A percentile compares a stretch with the other conserved stretches of the same genome.
phyloP scores from a whole-genome alignment of 2,888 invertebrate genomes.

The Nemapogon koenigi region DNA sequence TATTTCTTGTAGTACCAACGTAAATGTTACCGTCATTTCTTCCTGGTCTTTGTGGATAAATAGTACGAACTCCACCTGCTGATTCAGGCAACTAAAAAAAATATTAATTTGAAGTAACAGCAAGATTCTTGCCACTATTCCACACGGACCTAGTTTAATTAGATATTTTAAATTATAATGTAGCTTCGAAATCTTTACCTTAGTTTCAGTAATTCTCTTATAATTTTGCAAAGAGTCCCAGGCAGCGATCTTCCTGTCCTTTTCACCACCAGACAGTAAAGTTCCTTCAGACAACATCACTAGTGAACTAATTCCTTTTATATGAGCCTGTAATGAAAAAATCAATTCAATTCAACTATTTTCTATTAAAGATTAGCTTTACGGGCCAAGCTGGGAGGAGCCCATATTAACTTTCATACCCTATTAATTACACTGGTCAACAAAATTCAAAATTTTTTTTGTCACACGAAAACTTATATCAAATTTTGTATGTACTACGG shows the following conservation, averaged over 20 bases:
- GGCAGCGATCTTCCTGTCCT: slow-evolving; percentile 87
- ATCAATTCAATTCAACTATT: too few relatives aligned
- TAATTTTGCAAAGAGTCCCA: slow-evolving; percentile 93
- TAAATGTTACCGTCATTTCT: slow-evolving; percentile 90
- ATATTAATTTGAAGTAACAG: background rate
- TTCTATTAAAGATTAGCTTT: too few relatives aligned
- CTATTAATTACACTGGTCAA: too few relatives aligned
- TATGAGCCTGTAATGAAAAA: slow-evolving; percentile 76
- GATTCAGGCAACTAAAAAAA: slow-evolving; percentile 77
- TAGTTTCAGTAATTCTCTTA: slow-evolving; percentile 87
- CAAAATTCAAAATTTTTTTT: too few relatives aligned
- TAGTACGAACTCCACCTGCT: slow-evolving; percentile 87
- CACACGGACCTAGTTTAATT: background rate
- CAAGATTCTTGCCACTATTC: too few relatives aligned
- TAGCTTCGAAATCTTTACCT: slow-evolving; percentile 43
- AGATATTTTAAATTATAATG: background rate
- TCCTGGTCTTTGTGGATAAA: slow-evolving; percentile 87
- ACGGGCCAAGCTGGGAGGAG: too few relatives aligned
- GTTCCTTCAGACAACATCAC: slow-evolving; percentile 92
- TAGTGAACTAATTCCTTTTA: slow-evolving; percentile 85
- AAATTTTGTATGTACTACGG: too few relatives aligned
- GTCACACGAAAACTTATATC: too few relatives aligned
- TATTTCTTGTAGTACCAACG: slow-evolving; percentile 88
- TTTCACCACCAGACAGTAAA: slow-evolving; percentile 87
- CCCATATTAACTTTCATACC: too few relatives aligned